A percentile compares a stretch with the other conserved stretches of the same genome.
Evolutionary conservation across 1,140 invertebrate genomes (phyloP).

Genomic region (Trichogramma pretiosum): DNA sequence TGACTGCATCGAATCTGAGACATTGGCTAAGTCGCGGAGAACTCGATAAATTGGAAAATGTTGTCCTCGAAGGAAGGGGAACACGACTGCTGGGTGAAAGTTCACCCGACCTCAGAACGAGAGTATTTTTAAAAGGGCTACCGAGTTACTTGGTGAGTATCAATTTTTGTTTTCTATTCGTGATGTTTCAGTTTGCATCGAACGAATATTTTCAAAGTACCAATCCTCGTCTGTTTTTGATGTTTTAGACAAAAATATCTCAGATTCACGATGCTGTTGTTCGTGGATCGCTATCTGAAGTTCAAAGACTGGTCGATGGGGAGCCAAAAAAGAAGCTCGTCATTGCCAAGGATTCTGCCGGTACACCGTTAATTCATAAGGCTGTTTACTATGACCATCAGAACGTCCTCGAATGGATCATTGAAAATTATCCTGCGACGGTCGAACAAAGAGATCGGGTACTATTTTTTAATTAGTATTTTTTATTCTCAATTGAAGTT

Average conservation of each 20-base stretch:
- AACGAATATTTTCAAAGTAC: too few relatives aligned
- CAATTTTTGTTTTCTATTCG: too few relatives aligned
- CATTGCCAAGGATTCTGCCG: conserved; percentile 62
- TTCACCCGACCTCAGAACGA: conserved; percentile 55
- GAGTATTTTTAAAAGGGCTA: conserved; percentile 58
- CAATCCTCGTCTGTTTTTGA: too few relatives aligned
- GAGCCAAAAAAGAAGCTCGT: conserved; percentile 56
- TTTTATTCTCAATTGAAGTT: not conserved
- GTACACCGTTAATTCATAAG: conserved; percentile 69
- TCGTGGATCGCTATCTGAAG: conserved; percentile 56
- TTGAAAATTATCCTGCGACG: conserved; percentile 63
- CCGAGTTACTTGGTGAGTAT: conserved; percentile 58
- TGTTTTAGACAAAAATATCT: conserved; percentile 53
- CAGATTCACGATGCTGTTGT: conserved; percentile 63
- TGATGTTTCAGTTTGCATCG: too few relatives aligned
- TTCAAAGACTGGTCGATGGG: conserved; percentile 47
- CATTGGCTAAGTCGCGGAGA: conserved; percentile 64
- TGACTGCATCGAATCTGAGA: conserved; percentile 52
- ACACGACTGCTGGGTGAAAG: conserved; percentile 59
- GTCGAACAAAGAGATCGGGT: conserved; percentile 71
- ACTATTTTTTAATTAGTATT: conserved; percentile 31
- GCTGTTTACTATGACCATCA: conserved; percentile 66
- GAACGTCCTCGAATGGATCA: conserved; percentile 64
- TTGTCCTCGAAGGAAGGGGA: conserved; percentile 71
- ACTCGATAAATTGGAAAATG: conserved; percentile 65